Base-by-base conservation (phyloP, 2,797 vertebrate genomes). In the Catamblyrhynchus diadema region DNA sequence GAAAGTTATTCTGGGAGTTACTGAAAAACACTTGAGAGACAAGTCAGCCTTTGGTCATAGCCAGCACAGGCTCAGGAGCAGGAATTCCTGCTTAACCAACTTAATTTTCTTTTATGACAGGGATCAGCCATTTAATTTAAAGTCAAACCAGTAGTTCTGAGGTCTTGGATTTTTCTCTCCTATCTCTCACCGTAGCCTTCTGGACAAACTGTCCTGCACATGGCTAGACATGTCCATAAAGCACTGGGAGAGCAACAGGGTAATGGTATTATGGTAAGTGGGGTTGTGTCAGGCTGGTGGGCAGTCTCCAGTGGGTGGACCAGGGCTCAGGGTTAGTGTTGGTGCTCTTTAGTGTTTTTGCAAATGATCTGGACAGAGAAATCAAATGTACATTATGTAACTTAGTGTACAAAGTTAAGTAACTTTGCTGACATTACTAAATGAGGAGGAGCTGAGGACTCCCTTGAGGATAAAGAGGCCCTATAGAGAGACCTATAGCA, bases 31-130 rank as follows among this genome's bases (percentile, higher is more conserved):
- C 4, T 30, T 16, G 19, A 61, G 57, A 70, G 21, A 64, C 16
- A 65, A 39, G 1, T 2, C 13, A 39, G 3, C 44, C 18, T 14
- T 42, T 50, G n/a, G 23, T 28, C 25, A 25, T 7, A 79, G 33
- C 6, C 28, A 57, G 14, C 10, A 33, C 0, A 2, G 11, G 14
- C 28, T 50, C 6, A 12, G 0, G 1, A 54, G 4, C 4, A n/a
- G 8, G 14, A 45, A 41, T 8, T 27, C 22, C 32, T 53, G 9
- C 6, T 82, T 82, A 41, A 30, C 3, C 5, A n/a, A 14, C 17
- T 35, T 48, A 10, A 45, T 62, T 75, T 82, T 16, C 12, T 64
- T 59, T 83, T 32, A 23, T 56, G 27, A 30, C 30, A 72, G 62
- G 9, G 10, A 20, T 57, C 27, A 72, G 18, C 7, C 35, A 22